A percentile compares a stretch with the other conserved stretches of the same genome.
Evolutionary conservation across 2,797 vertebrate species (phyloP).

Genomic region (Aselliscus stoliczkanus): DNA sequence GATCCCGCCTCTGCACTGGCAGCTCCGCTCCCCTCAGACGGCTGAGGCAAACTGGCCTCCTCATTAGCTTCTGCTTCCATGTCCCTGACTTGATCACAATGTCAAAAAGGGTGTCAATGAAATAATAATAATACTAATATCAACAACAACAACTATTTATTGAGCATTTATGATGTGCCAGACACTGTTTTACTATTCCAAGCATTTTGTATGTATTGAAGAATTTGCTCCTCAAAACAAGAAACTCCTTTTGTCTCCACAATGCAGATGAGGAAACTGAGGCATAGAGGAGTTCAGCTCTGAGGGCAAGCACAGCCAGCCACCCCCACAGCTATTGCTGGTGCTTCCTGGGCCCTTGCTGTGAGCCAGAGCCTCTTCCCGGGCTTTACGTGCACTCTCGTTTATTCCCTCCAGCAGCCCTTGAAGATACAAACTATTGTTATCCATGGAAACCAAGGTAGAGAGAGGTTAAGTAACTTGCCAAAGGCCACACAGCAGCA

Average conservation of each 20-base stretch:
- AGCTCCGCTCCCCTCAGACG: rapidly evolving
- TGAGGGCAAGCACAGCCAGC: too few relatives aligned
- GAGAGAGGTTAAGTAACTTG: neutral
- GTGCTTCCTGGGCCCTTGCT: neutral
- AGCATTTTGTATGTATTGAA: neutral
- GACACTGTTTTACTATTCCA: neutral
- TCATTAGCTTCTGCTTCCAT: neutral
- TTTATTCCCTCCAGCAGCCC: neutral
- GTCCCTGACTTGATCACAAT: neutral
- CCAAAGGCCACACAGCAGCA: neutral
- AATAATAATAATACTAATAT: neutral
- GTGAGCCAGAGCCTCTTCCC: neutral
- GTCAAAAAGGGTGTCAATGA: neutral
- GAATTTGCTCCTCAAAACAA: neutral
- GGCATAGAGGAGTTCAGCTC: neutral
- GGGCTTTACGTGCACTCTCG: neutral
- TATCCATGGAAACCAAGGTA: neutral
- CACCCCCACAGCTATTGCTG: neutral
- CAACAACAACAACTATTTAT: neutral
- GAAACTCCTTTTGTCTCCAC: neutral
- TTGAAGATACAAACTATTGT: neutral
- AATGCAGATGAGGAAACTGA: neutral
- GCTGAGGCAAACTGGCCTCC: neutral
- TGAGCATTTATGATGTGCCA: neutral
- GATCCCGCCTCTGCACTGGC: too few relatives aligned